Base-by-base conservation (phyloP, 2,797 vertebrate genomes). In the Pelochelys cantorii region DNA sequence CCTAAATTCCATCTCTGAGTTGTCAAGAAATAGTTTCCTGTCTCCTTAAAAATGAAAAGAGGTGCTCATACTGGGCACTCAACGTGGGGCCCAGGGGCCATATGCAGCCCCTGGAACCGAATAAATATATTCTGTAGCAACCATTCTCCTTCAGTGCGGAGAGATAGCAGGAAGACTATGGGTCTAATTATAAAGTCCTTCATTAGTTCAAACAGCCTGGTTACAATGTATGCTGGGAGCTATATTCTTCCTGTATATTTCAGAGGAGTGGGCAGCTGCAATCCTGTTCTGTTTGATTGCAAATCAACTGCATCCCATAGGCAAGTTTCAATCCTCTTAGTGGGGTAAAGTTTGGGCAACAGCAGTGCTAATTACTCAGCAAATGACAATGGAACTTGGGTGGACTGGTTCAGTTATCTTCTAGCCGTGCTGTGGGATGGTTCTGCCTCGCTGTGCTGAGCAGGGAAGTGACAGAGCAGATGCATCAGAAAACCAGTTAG, bases 191-290 rank as follows among this genome's bases (percentile, higher is more conserved):
- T 53, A 84, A 60, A 54, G 42, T 17, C 6, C 84, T 37, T 75
- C 79, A 48, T 55, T 90, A 85, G 87, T 83, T 94, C 77, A 59
- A 81, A 56, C 3, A 62, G 37, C 65, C 71, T 54, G 37, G 12
- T 74, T 89, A 81, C 60, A 87, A 34, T 86, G 89, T n/a, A 13
- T 81, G 60, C 82, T 90, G 87, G 87, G 86, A 91, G 86, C 84
- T 95, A 5, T 92, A 54, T 86, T 86, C 55, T 96, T 94, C 54
- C 86, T 89, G 80, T 87, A 20, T 91, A 29, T 94, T 94, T 86
- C 90, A 94, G 89, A 91, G 92, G 71, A 91, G 79, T 84, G 15
- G 52, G 53, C 68, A 92, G 23, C 13, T 54, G 13, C 53, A 54
- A 54, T 3, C 53, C 13, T 54, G 53, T 54, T 15, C 53, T 54